Conservation (phyloP, 2,797 vertebrate species). For the Diplodus puntazzo region DNA sequence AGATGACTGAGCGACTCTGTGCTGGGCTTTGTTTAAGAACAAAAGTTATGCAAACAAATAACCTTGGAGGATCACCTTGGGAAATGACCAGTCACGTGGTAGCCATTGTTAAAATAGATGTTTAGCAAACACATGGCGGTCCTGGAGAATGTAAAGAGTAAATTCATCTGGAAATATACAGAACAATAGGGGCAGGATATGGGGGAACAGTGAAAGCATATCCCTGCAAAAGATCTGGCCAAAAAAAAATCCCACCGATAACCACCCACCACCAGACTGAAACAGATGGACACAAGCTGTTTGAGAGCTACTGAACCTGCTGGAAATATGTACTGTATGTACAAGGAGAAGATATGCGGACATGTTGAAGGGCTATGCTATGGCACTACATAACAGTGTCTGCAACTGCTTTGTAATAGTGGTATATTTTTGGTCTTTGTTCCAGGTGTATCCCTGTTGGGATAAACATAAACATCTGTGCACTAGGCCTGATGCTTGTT, state of each 20-base stretch:
- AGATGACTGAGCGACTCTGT: slow-evolving; percentile 38
- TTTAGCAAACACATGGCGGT: slow-evolving; percentile 17
- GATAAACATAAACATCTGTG: too few species aligned
- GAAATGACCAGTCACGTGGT: slow-evolving; percentile 35
- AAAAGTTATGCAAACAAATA: slow-evolving; percentile 53
- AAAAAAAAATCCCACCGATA: slow-evolving; percentile 44
- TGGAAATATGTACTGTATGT: slow-evolving; percentile 11
- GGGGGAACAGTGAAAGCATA: not conserved
- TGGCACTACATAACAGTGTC: not conserved
- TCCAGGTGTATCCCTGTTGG: too few species aligned
- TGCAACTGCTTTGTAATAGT: too few species aligned
- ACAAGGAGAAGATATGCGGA: slow-evolving; percentile 12
- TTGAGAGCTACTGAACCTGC: slow-evolving; percentile 34
- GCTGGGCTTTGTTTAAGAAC: slow-evolving; percentile 37
- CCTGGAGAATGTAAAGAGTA: not conserved
- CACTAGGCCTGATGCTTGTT: too few species aligned
- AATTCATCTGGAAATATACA: slow-evolving; percentile 5
- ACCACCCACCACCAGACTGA: slow-evolving; percentile 32
- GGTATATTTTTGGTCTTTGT: too few species aligned
- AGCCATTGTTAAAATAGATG: slow-evolving; percentile 17
- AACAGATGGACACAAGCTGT: slow-evolving; percentile 55
- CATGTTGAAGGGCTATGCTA: not conserved
- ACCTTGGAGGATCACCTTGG: slow-evolving; percentile 46
- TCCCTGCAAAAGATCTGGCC: slow-evolving; percentile 15
- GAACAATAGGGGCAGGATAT: not conserved